Base-by-base conservation (phyloP, 2,888 invertebrate species). In the Volucella inanis region DNA sequence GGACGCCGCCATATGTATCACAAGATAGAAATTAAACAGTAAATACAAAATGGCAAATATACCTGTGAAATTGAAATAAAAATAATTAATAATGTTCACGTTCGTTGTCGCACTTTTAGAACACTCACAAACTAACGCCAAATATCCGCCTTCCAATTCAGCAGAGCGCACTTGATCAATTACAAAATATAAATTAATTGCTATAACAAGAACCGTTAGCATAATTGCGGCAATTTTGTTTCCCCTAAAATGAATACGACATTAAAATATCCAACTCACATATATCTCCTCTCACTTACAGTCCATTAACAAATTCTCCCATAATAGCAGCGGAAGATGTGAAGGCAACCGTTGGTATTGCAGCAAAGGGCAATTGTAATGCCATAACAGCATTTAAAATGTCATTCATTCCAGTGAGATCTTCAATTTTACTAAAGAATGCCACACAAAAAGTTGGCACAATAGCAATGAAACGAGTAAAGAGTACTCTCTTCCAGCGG, bases 371-470 rank as follows among this genome's bases (percentile, higher is more conserved):
- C 87, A 98, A 92, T 90, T 97, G 97, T 31, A 97, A 92, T 87
- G 96, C 95, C 97, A 97, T 97, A 11, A 97, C 94, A 0, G 97
- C 97, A 91, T 98, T 98, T 49, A 98, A 92, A 45, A 96, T 92
- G 90, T 97, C 97, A 91, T 98, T 98, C 96, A 98, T 95, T 22
- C 93, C 93, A 3, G 95, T 96, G 74, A 97, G 92, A 88, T 96
- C 94, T 59, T 94, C 92, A 88, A 97, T 94, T 84, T 94, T 90
- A 87, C 94, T 94, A 89, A 94, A 95, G 89, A 94, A 94, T 0
- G 96, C 96, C 50, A 96, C 93, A 84, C 94, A 94, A 88, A 96
- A 95, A 1, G 96, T 96, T 45, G 93, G 93, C 54, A 92, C 89
- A 72, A 98, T 97, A 38, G 98, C 98, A 88, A 98, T 96, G 8